These are phyloP conservation scores for Paguma larvata DNA, from an alignment of 2,797 vertebrate genomes.

Conservation along the genomic window DNA sequence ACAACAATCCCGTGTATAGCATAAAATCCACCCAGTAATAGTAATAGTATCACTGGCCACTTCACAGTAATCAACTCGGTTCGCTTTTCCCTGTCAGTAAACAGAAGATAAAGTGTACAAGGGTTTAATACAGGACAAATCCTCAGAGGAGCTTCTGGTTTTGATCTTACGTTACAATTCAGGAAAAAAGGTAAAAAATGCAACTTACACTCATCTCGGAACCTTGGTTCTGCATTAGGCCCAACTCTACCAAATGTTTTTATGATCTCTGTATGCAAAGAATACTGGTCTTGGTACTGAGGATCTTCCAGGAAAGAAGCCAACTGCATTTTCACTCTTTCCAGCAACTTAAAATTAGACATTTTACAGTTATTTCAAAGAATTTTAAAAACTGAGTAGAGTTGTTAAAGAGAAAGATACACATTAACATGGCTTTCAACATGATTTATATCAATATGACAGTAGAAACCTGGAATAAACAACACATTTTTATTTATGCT, in stretches of 20 bases:
- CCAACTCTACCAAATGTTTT: constrained; percentile 98
- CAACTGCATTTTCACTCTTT: constrained; percentile 99
- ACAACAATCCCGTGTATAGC: neutral
- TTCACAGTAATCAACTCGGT: neutral
- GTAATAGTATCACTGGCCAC: neutral
- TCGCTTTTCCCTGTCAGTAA: neutral
- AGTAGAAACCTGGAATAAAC: neutral
- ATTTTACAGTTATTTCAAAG: constrained; percentile 47
- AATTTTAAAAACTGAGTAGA: neutral
- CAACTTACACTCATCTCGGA: constrained; percentile 98
- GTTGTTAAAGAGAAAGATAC: constrained; percentile 69
- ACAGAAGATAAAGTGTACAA: neutral
- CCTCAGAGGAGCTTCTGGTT: neutral
- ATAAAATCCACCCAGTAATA: neutral
- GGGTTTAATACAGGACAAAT: neutral
- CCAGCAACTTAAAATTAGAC: constrained; percentile 92
- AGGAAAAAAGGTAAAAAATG: constrained; percentile 35
- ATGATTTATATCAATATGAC: neutral
- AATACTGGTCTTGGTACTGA: constrained; percentile 99
- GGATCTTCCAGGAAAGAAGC: constrained; percentile 99
- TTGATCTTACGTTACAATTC: neutral
- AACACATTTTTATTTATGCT: constrained; percentile 30
- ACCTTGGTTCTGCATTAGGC: constrained; percentile 97
- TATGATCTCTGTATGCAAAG: constrained; percentile 98
- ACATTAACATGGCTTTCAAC: constrained; percentile 51